phyloP scores from a whole-genome alignment of 2,797 vertebrate species.

The Sparidentex hasta region DNA sequence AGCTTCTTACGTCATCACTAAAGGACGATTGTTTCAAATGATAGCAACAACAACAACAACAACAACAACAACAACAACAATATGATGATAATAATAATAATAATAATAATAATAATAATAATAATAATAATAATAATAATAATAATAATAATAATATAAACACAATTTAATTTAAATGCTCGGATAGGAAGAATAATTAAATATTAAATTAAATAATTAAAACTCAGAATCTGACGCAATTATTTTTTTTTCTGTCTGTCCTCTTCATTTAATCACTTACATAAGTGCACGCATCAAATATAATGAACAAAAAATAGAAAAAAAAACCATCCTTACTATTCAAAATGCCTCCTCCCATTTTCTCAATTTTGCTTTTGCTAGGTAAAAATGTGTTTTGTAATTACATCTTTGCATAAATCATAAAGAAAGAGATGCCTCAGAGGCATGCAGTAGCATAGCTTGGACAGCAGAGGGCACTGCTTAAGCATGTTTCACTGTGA shows the following conservation, averaged over 20 bases:
- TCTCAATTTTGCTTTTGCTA: neutral
- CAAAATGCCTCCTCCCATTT: too few species aligned
- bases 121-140: too few species aligned
- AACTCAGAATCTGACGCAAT: neutral
- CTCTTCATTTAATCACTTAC: neutral
- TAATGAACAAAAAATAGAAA: neutral
- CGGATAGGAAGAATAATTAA: too few species aligned
- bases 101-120: too few species aligned
- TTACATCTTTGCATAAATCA: neutral
- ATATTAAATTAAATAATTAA: neutral
- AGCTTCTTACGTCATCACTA: too few species aligned
- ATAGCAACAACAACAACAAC: too few species aligned
- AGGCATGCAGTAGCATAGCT: neutral
- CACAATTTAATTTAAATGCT: too few species aligned
- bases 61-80: too few species aligned
- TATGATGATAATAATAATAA: too few species aligned
- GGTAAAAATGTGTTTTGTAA: too few species aligned
- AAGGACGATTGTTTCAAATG: too few species aligned
- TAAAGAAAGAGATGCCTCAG: neutral
- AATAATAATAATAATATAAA: too few species aligned
- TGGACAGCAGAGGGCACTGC: conserved; percentile 59
- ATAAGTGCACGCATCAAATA: neutral
- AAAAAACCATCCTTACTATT: neutral
- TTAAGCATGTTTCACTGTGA: conserved; percentile 10
- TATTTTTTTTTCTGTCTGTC: neutral